phyloP scores from a whole-genome alignment of 2,797 vertebrate genomes.

The Gambusia yucatana region DNA sequence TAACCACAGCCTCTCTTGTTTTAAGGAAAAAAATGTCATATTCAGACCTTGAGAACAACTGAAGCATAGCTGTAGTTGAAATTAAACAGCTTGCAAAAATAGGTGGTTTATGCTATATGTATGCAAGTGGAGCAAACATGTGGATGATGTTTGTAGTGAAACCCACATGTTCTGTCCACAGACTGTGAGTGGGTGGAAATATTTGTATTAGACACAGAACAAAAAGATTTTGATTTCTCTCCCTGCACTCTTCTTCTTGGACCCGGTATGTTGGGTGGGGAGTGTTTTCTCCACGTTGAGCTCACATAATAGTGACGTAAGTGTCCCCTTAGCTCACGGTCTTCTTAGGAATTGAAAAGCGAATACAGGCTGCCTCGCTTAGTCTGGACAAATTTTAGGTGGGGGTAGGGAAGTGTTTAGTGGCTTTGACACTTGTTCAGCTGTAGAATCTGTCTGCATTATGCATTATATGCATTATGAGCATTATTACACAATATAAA shows the following conservation, averaged over 20 bases:
- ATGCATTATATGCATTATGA: no score
- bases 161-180: conserved; percentile 55
- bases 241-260: conserved; percentile 41
- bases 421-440: conserved; percentile 12
- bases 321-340: conserved; percentile 52
- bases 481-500: background rate
- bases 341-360: conserved; percentile 41
- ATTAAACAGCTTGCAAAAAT: conserved; percentile 21
- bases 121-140: conserved; percentile 48
- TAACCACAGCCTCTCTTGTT: background rate
- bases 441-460: background rate
- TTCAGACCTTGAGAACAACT: conserved; percentile 8
- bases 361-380: conserved; percentile 15
- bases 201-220: conserved; percentile 76
- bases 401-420: conserved; percentile 11
- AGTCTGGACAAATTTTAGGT: conserved; percentile 40
- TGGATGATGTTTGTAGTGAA: conserved; percentile 49
- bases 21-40: background rate
- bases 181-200: conserved; percentile 64
- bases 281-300: conserved; percentile 50
- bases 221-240: conserved; percentile 50
- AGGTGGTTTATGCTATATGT: background rate
- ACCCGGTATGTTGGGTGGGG: conserved; percentile 57
- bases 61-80: conserved; percentile 22
- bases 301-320: conserved; percentile 69